Percentiles rank a stretch among this genome's conserved stretches.
Evolutionary conservation across 2,113 vertebrate genomes (phyloP).

Genomic region (Verasper variegatus): DNA sequence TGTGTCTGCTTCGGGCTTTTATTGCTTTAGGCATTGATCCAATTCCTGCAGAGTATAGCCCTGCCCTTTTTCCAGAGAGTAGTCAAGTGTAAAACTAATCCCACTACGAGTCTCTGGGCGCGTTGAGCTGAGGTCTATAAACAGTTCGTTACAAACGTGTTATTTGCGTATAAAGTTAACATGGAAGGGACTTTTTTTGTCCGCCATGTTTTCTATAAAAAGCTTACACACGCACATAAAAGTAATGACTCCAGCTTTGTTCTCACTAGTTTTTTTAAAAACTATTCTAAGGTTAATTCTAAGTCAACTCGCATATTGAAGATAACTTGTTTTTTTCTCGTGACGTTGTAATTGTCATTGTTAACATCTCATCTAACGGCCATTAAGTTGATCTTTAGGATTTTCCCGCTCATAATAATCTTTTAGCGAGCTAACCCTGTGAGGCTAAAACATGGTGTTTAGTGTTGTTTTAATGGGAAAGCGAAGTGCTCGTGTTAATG

Average conservation of each 20-base stretch:
- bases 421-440: not conserved
- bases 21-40: constrained; percentile 11
- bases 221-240: not conserved
- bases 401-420: not conserved
- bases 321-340: not conserved
- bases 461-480: not conserved
- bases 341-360: too few relatives aligned
- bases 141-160: not conserved
- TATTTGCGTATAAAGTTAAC: not conserved
- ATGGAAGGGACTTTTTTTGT: not conserved
- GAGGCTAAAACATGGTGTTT: not conserved
- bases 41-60: not conserved
- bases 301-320: not conserved
- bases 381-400: not conserved
- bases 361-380: not conserved
- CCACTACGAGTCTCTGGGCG: too few relatives aligned
- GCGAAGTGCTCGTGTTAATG: not conserved
- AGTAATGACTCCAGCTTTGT: not conserved
- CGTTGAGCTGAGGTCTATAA: not conserved
- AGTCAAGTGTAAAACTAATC: not conserved
- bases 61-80: not conserved
- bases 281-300: not conserved
- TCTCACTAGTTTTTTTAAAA: not conserved
- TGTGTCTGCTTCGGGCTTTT: not conserved
- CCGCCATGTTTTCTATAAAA: not conserved